A percentile compares a stretch with the other conserved stretches of the same genome.
These are phyloP conservation scores for Phalera bucephala DNA, from an alignment of 2,888 invertebrate genomes.

Conservation along the genomic window DNA sequence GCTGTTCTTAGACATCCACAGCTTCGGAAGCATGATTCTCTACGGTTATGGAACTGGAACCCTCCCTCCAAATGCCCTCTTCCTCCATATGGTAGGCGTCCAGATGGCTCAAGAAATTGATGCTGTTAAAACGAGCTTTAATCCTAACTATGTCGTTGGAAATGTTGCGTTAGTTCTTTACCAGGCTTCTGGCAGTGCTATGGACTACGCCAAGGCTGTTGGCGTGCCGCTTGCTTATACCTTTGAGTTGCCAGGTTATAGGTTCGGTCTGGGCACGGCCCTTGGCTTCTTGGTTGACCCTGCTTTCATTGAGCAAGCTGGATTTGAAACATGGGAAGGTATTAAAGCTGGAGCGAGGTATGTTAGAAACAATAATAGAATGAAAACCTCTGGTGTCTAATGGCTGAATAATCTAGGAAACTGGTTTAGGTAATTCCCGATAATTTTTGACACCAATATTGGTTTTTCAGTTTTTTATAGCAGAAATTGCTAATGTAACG, in stretches of 20 bases:
- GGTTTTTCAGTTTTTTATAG: too few species aligned
- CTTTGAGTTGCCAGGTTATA: conserved; percentile 79
- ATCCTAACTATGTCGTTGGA: conserved; percentile 74
- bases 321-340: conserved; percentile 84
- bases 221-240: conserved; percentile 82
- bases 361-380: conserved; percentile 37
- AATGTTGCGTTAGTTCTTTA: conserved; percentile 76
- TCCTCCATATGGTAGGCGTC: conserved; percentile 55
- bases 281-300: conserved; percentile 82
- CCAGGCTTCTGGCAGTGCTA: conserved; percentile 84
- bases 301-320: conserved; percentile 76
- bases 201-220: conserved; percentile 82
- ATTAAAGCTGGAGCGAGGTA: conserved; percentile 77
- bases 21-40: conserved; percentile 85
- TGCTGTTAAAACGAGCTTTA: conserved; percentile 54
- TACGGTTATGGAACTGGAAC: conserved; percentile 51
- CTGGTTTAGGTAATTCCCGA: too few species aligned
- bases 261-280: conserved; percentile 53
- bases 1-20: conserved; percentile 88
- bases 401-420: too few species aligned
- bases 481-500: too few species aligned
- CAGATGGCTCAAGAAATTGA: conserved; percentile 63
- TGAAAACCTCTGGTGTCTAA: conserved; percentile 5
- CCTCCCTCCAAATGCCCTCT: conserved; percentile 67
- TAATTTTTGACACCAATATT: too few species aligned